These are phyloP conservation scores for Hippoglossus hippoglossus DNA, from an alignment of 2,797 vertebrate genomes.

Conservation along the genomic window DNA sequence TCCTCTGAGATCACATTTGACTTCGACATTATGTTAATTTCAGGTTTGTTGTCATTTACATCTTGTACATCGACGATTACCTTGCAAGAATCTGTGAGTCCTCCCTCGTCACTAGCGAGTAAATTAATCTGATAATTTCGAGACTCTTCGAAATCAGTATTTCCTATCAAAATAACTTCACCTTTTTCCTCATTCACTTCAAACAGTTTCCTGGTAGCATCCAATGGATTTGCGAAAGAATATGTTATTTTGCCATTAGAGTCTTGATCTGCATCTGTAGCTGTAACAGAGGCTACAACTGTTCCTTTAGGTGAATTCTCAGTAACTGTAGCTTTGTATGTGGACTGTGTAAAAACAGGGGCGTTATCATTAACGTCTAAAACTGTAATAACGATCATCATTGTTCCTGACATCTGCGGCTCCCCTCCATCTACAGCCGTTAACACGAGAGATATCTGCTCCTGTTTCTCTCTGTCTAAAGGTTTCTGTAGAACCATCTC, in stretches of 20 bases:
- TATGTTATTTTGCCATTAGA: constrained; percentile 52
- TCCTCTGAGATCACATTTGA: constrained; percentile 67
- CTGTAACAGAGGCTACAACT: constrained; percentile 59
- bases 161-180: constrained; percentile 31
- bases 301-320: constrained; percentile 72
- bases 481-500: constrained; percentile 79
- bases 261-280: constrained; percentile 63
- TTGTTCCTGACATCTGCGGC: constrained; percentile 73
- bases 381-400: constrained; percentile 72
- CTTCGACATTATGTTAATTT: constrained; percentile 74
- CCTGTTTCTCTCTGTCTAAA: constrained; percentile 77
- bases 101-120: constrained; percentile 80
- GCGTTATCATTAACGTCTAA: constrained; percentile 77
- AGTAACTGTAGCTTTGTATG: constrained; percentile 61
- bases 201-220: constrained; percentile 16
- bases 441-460: constrained; percentile 62
- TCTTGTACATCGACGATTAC: constrained; percentile 75
- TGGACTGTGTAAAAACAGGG: constrained; percentile 67
- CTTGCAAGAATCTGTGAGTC: constrained; percentile 73
- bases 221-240: constrained; percentile 50
- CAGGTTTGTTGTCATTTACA: constrained; percentile 85
- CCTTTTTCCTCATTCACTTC: constrained; percentile 30
- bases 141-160: constrained; percentile 66
- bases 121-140: constrained; percentile 67
- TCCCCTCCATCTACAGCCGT: constrained; percentile 79